These are phyloP conservation scores for Aurelia sp. DNA, from an alignment of 30 jellyfish, hydroid and myxozoan species.

Conservation along the genomic window DNA sequence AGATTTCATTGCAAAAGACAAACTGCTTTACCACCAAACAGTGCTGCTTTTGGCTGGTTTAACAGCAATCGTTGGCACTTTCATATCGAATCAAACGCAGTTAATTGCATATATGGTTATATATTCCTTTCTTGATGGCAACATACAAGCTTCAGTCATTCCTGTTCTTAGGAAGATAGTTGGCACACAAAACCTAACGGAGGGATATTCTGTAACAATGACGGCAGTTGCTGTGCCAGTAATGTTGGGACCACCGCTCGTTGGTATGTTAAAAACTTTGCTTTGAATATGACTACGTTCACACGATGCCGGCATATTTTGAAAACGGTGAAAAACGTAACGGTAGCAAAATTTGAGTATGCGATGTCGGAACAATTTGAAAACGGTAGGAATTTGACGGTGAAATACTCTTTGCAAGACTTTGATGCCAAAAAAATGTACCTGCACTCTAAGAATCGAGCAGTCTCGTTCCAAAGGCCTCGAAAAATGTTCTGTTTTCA, in stretches of 20 bases:
- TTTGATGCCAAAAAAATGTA: too few relatives aligned
- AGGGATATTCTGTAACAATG: constrained; percentile 12
- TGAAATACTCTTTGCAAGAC: too few relatives aligned
- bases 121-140: constrained; percentile 15
- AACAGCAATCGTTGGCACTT: constrained; percentile 17
- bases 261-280: constrained; percentile 11
- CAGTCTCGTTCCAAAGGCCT: too few relatives aligned
- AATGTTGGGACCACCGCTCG: constrained; percentile 39
- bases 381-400: too few relatives aligned
- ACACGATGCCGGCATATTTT: too few relatives aligned
- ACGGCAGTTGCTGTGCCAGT: constrained; percentile 9
- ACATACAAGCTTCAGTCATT: background rate
- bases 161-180: constrained; percentile 15
- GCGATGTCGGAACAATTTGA: too few relatives aligned
- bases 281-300: background rate
- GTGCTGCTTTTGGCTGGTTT: background rate
- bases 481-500: too few relatives aligned
- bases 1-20: background rate
- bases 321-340: too few relatives aligned
- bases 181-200: constrained; percentile 1
- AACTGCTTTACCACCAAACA: background rate
- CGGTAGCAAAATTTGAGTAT: too few relatives aligned
- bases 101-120: constrained; percentile 13
- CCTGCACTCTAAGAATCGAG: too few relatives aligned
- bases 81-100: constrained; percentile 18